Evolutionary conservation across 2,113 vertebrate species (phyloP).

Genomic region (Anarhynchus alexandrinus): DNA sequence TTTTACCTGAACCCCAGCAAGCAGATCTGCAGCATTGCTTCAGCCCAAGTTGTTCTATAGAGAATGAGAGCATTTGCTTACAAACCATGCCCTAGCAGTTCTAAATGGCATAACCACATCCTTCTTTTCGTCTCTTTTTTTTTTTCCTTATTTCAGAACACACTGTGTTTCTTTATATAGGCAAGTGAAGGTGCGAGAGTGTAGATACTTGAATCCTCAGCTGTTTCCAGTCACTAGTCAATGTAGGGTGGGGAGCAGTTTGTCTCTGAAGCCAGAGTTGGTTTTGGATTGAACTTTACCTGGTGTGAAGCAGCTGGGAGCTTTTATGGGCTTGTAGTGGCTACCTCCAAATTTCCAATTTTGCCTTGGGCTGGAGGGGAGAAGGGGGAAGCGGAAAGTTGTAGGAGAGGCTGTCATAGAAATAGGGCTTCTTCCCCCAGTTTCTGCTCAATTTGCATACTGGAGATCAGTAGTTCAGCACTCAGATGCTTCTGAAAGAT

Average conservation of each 20-base stretch:
- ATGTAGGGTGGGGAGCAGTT: neutral
- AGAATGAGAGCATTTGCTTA: neutral
- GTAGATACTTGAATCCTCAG: neutral
- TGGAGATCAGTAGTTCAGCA: neutral
- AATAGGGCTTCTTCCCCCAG: neutral
- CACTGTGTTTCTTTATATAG: neutral
- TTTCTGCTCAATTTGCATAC: conserved; percentile 11
- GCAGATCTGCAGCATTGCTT: neutral
- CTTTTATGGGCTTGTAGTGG: neutral
- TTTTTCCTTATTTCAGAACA: neutral
- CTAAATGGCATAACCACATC: conserved; percentile 33
- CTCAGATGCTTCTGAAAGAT: neutral
- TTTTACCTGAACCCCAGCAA: conserved; percentile 18
- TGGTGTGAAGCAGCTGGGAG: neutral
- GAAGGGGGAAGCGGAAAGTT: neutral
- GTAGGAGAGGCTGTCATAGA: neutral
- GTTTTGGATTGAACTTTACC: neutral
- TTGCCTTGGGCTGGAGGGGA: neutral
- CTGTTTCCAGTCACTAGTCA: neutral
- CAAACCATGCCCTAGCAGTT: neutral
- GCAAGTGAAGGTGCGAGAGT: neutral
- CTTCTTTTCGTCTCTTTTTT: neutral
- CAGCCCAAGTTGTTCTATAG: neutral
- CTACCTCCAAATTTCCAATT: neutral
- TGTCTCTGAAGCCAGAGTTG: neutral